A percentile compares a stretch with the other conserved stretches of the same genome.
Conservation (phyloP, 2,888 invertebrate species). For the Acanthosepion pharaonis region DNA sequence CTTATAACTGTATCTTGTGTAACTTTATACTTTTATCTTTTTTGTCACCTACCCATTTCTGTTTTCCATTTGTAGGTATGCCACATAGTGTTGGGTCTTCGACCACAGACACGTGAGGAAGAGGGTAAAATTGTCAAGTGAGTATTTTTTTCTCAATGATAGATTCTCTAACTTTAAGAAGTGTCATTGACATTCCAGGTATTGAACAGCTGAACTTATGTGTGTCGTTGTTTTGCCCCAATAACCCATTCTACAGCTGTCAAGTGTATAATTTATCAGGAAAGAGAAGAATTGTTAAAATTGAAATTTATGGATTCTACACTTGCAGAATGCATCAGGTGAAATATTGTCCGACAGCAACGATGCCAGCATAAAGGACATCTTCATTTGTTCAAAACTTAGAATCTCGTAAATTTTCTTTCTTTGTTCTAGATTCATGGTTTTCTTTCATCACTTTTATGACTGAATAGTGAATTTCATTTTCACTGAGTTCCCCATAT, state of each 20-base stretch:
- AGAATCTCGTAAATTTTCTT: too few species aligned
- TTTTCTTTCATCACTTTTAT: too few species aligned
- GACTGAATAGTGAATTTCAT: too few species aligned
- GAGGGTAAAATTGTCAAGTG: constrained; percentile 78
- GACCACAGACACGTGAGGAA: constrained; percentile 86
- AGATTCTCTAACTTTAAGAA: not conserved
- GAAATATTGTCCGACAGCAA: too few species aligned
- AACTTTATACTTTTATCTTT: too few species aligned
- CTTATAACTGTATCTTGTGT: too few species aligned
- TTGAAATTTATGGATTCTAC: not conserved
- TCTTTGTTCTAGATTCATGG: too few species aligned
- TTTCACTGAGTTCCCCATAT: too few species aligned
- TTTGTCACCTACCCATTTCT: too few species aligned
- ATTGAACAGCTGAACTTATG: not conserved
- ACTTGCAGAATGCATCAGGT: too few species aligned
- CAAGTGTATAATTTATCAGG: not conserved
- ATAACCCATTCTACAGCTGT: not conserved
- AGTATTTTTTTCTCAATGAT: constrained; percentile 51
- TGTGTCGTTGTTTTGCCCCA: not conserved
- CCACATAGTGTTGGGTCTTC: constrained; percentile 88
- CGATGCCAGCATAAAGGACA: too few species aligned
- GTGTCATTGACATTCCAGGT: not conserved
- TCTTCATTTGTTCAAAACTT: too few species aligned
- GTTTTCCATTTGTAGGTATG: constrained; percentile 79
- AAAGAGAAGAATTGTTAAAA: not conserved